Evolutionary conservation across 2,888 invertebrate species (phyloP).

Genomic region (Seira musarum): DNA sequence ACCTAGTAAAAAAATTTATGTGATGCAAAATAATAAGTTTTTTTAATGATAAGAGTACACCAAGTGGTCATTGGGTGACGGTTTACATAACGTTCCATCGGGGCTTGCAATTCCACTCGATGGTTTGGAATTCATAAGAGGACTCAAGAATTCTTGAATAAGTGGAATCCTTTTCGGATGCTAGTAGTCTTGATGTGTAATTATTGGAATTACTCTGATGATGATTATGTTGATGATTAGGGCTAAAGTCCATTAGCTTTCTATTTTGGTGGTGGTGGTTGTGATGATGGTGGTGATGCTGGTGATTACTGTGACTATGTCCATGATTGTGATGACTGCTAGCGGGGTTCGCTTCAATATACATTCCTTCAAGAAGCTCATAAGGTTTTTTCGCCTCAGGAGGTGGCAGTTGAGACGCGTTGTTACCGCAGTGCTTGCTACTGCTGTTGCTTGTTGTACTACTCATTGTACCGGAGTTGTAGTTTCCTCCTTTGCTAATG

Average conservation of each 20-base stretch:
- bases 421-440: conserved; percentile 36
- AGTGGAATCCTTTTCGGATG: conserved; percentile 67
- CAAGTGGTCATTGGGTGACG: conserved; percentile 65
- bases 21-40: background rate
- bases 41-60: conserved; percentile 68
- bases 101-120: conserved; percentile 36
- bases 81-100: conserved; percentile 56
- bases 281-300: conserved; percentile 25
- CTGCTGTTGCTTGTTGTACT: conserved; percentile 28
- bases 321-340: conserved; percentile 27
- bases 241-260: conserved; percentile 65
- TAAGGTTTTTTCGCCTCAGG: conserved; percentile 65
- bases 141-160: conserved; percentile 68
- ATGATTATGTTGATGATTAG: conserved; percentile 40
- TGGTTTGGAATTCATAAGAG: conserved; percentile 65
- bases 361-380: conserved; percentile 62
- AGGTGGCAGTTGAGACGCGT: conserved; percentile 14
- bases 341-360: conserved; percentile 20
- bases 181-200: conserved; percentile 65
- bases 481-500: conserved; percentile 32
- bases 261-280: conserved; percentile 39
- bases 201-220: conserved; percentile 34
- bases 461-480: conserved; percentile 36
- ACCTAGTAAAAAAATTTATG: background rate
- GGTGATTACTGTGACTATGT: conserved; percentile 35